Percentiles rank a stretch among this genome's conserved stretches.
Conservation (phyloP, 2,888 invertebrate genomes). For the Diarsia brunnea region DNA sequence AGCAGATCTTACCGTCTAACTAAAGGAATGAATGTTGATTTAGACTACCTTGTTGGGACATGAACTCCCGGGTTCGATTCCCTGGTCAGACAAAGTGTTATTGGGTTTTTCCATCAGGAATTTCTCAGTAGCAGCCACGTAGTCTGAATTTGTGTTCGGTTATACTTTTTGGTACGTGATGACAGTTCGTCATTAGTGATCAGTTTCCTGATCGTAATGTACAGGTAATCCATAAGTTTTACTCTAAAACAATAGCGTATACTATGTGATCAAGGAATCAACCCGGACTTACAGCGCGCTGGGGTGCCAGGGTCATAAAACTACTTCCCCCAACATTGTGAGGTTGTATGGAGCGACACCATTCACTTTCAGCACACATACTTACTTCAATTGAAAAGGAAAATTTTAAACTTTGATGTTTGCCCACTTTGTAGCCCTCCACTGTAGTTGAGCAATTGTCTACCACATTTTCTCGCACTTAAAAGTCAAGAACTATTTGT, state of each 20-base stretch:
- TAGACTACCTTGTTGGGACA: too few relatives aligned
- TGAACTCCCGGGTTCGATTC: too few relatives aligned
- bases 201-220: neutral
- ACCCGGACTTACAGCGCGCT: conserved; percentile 84
- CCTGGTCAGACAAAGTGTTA: too few relatives aligned
- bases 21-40: too few relatives aligned
- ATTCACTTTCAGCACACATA: conserved; percentile 74
- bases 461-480: conserved; percentile 24
- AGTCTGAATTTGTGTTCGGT: too few relatives aligned
- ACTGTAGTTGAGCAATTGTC: conserved; percentile 31
- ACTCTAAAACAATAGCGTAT: conserved; percentile 53
- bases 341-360: conserved; percentile 76
- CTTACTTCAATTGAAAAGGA: conserved; percentile 57
- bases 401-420: conserved; percentile 49
- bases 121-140: too few relatives aligned
- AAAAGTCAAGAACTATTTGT: conserved; percentile 29
- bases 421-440: conserved; percentile 36
- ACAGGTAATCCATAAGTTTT: neutral
- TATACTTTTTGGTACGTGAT: too few relatives aligned
- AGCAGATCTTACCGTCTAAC: too few relatives aligned
- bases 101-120: too few relatives aligned
- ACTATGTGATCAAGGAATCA: conserved; percentile 85
- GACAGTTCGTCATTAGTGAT: too few relatives aligned
- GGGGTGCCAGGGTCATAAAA: conserved; percentile 88
- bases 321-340: conserved; percentile 85